Evolutionary conservation across 2,888 invertebrate genomes (phyloP).

Genomic region (Pseudococcus viburni): DNA sequence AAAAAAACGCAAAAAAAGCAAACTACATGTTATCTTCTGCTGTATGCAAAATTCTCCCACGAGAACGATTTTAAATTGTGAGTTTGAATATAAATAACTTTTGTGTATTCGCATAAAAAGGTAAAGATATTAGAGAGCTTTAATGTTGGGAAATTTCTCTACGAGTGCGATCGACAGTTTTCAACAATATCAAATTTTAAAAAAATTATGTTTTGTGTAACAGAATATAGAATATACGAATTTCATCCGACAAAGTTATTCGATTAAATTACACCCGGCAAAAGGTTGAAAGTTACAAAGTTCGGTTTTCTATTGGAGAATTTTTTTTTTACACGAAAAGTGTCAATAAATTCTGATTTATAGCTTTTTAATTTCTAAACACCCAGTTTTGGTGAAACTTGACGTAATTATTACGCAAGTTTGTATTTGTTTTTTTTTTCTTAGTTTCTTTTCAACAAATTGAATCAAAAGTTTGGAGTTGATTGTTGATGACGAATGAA

Average conservation of each 20-base stretch:
- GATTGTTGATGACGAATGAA: too few relatives aligned
- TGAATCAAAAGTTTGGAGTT: too few relatives aligned
- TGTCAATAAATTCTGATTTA: conserved; percentile 42
- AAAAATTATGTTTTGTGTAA: neutral
- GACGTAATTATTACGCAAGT: neutral
- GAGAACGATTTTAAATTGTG: conserved; percentile 34
- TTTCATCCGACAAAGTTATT: neutral
- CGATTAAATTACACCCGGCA: neutral
- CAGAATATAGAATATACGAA: neutral
- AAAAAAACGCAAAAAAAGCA: neutral
- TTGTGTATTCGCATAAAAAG: conserved; percentile 6
- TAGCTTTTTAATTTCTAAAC: conserved; percentile 37
- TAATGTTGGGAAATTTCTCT: neutral
- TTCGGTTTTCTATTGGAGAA: neutral
- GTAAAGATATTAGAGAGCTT: conserved; percentile 47
- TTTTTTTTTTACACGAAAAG: neutral
- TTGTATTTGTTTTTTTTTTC: too few relatives aligned
- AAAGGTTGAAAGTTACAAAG: neutral
- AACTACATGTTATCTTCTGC: neutral
- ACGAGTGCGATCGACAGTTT: conserved; percentile 33
- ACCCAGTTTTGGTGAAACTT: neutral
- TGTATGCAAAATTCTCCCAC: conserved; percentile 27
- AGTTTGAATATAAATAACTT: conserved; percentile 42
- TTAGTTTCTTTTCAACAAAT: too few relatives aligned
- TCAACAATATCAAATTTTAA: conserved; percentile 24